These are phyloP conservation scores for Axis porcinus DNA, from an alignment of 2,113 vertebrate species.

Conservation along the genomic window DNA sequence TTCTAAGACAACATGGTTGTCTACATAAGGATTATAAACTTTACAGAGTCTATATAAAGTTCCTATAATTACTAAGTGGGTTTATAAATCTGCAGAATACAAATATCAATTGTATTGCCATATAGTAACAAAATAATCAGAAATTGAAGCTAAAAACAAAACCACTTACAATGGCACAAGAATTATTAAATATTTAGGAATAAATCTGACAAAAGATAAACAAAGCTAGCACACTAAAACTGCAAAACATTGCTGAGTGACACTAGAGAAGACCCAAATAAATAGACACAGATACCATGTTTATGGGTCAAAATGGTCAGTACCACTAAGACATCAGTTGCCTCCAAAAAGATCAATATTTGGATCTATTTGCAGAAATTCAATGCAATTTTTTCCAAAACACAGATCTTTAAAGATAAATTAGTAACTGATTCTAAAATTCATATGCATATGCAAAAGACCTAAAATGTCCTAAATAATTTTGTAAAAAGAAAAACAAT, in stretches of 20 bases:
- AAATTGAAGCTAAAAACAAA: background rate
- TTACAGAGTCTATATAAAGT: background rate
- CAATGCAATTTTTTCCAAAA: background rate
- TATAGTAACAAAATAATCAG: background rate
- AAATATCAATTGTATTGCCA: background rate
- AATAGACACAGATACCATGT: background rate
- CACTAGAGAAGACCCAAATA: background rate
- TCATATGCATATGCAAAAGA: background rate
- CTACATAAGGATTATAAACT: background rate
- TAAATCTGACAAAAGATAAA: background rate
- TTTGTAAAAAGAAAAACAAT: background rate
- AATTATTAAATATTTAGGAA: background rate
- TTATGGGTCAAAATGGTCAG: background rate
- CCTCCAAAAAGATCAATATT: background rate
- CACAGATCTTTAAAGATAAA: background rate
- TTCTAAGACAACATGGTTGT: background rate
- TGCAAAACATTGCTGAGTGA: background rate
- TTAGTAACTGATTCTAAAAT: background rate
- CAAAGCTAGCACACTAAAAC: background rate
- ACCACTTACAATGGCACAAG: rapidly evolving
- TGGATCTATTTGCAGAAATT: background rate
- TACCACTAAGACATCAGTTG: background rate
- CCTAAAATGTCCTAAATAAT: background rate
- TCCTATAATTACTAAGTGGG: background rate
- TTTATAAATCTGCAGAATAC: background rate